Evolutionary conservation across 2,113 vertebrate species (phyloP).

Genomic region (Misgurnus anguillicaudatus): DNA sequence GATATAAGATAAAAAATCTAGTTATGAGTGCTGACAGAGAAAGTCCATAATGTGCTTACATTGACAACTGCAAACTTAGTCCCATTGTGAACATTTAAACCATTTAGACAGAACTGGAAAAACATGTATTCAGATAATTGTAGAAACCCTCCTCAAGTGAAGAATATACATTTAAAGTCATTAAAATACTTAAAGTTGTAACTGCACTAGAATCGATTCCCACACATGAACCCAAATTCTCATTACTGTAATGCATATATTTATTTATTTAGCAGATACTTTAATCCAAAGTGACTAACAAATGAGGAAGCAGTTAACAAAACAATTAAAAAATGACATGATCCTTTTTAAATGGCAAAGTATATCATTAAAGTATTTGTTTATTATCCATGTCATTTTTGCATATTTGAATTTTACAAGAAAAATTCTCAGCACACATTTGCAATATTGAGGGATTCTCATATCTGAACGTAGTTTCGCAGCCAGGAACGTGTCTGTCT

Average conservation of each 20-base stretch:
- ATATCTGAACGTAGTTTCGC: slow-evolving; percentile 34
- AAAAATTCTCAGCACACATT: background rate
- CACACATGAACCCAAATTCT: too few species aligned
- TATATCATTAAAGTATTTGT: too few species aligned
- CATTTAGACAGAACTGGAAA: background rate
- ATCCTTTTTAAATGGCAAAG: too few species aligned
- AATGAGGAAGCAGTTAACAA: too few species aligned
- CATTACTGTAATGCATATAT: too few species aligned
- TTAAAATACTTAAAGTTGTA: too few species aligned
- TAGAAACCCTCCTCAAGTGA: background rate
- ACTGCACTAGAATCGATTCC: too few species aligned
- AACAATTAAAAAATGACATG: too few species aligned
- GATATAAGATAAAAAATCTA: background rate
- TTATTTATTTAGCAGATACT: too few species aligned
- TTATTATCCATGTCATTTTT: too few species aligned
- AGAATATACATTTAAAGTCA: too few species aligned
- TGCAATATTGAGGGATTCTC: slow-evolving; percentile 36
- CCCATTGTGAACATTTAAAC: background rate
- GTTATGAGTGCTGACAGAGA: background rate
- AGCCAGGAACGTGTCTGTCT: slow-evolving; percentile 44
- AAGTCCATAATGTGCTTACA: background rate
- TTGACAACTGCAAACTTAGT: background rate
- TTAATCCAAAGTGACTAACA: too few species aligned
- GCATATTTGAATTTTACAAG: background rate
- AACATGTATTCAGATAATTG: background rate